phyloP scores from a whole-genome alignment of 2,888 invertebrate genomes.

The Odontomyia ornata region DNA sequence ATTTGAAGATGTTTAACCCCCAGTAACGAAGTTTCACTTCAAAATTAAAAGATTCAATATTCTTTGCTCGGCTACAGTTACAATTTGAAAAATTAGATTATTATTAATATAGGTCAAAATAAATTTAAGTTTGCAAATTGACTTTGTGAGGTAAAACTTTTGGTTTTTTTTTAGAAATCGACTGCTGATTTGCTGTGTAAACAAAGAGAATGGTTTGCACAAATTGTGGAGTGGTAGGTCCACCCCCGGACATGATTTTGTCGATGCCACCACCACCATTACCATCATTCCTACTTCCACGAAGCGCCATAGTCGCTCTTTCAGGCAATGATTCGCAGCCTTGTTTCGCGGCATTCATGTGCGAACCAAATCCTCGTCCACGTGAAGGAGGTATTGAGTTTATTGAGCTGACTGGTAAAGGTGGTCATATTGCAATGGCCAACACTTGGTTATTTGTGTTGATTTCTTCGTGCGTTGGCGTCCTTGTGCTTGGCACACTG shows the following conservation, averaged over 20 bases:
- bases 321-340: conserved; percentile 70
- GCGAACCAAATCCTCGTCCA: conserved; percentile 69
- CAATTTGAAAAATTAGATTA: too few relatives aligned
- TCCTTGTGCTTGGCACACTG: conserved; percentile 80
- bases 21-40: too few relatives aligned
- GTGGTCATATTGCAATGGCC: conserved; percentile 65
- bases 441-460: conserved; percentile 85
- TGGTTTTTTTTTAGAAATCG: conserved; percentile 11
- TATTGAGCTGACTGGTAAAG: conserved; percentile 80
- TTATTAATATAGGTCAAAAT: too few relatives aligned
- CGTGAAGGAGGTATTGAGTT: conserved; percentile 76
- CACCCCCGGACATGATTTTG: conserved; percentile 82
- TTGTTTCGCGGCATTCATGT: conserved; percentile 71
- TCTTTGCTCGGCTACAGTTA: too few relatives aligned
- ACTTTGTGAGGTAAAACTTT: too few relatives aligned
- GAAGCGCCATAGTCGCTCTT: conserved; percentile 62
- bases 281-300: conserved; percentile 73
- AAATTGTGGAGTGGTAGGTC: conserved; percentile 61
- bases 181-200: not conserved
- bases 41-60: too few relatives aligned
- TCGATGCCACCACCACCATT: conserved; percentile 87
- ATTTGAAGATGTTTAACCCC: too few relatives aligned
- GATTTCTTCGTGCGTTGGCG: conserved; percentile 81
- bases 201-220: conserved; percentile 14
- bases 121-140: too few relatives aligned